Conservation (phyloP, 1,140 invertebrate species). For the Scaptomyza hsui region DNA sequence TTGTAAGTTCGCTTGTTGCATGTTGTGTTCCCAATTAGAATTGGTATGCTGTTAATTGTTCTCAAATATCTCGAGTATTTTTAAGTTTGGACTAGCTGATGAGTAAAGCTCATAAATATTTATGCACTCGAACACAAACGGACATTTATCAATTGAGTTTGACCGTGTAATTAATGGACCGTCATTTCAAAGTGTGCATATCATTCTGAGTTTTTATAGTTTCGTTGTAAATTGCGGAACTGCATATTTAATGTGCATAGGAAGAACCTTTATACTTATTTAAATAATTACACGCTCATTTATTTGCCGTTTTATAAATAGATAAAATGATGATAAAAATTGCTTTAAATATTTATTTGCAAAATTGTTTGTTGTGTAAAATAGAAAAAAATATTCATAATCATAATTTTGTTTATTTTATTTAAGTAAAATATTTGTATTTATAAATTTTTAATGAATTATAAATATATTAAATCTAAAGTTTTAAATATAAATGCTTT, state of each 20-base stretch:
- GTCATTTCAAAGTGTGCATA: conserved; percentile 14
- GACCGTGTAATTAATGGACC: conserved; percentile 31
- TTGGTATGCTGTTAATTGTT: conserved; percentile 53
- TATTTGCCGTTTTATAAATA: conserved; percentile 1
- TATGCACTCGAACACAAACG: conserved; percentile 4
- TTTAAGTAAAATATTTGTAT: too few relatives aligned
- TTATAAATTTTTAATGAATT: too few relatives aligned
- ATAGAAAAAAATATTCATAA: too few relatives aligned
- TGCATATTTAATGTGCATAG: conserved; percentile 2
- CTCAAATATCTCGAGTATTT: conserved; percentile 48
- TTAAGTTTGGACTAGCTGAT: neutral
- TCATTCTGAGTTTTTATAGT: neutral
- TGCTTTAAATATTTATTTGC: too few relatives aligned
- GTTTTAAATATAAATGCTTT: too few relatives aligned
- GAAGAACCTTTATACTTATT: neutral
- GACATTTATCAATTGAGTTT: conserved; percentile 6
- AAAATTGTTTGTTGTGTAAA: too few relatives aligned
- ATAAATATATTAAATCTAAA: too few relatives aligned
- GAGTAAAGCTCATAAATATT: conserved; percentile 33
- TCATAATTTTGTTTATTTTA: too few relatives aligned
- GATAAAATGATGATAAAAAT: neutral
- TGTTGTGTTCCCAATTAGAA: conserved; percentile 60
- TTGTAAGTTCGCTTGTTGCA: conserved; percentile 46
- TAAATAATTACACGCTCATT: too few relatives aligned
- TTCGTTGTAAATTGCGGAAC: conserved; percentile 16